Evolutionary conservation across 2,888 invertebrate genomes (phyloP).

Genomic region (Melikaiella ostensackeni): DNA sequence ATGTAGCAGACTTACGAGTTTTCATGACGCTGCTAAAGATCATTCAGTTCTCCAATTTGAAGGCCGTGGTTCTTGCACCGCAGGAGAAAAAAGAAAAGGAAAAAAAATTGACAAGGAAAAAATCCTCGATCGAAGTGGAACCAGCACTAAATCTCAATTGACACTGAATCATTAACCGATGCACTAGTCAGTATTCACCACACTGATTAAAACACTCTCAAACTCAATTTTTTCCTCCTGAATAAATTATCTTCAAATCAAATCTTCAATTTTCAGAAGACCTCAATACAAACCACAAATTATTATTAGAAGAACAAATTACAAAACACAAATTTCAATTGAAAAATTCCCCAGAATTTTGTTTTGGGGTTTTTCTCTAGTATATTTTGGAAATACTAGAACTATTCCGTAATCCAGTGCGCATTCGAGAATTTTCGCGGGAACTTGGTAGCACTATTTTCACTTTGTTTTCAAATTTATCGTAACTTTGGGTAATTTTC

Average conservation of each 20-base stretch:
- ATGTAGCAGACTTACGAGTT: conserved; percentile 12
- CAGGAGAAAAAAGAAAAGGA: not conserved
- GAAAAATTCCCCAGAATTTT: not conserved
- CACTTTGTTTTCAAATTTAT: conserved; percentile 5
- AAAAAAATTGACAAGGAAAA: not conserved
- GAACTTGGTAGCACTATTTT: conserved; percentile 44
- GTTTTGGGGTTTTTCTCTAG: not conserved
- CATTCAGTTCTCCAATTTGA: conserved; percentile 10
- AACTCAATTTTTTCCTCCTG: not conserved
- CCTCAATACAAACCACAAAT: not conserved
- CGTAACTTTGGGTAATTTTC: not conserved
- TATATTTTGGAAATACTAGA: not conserved
- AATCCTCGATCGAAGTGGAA: not conserved
- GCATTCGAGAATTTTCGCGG: conserved; percentile 41
- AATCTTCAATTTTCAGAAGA: not conserved
- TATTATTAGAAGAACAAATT: not conserved
- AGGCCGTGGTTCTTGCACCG: conserved; percentile 11
- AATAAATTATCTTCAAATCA: not conserved
- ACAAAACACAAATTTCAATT: not conserved
- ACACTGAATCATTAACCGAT: not conserved
- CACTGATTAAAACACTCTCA: not conserved
- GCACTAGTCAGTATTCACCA: not conserved
- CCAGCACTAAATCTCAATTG: not conserved
- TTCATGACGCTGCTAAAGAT: conserved; percentile 37
- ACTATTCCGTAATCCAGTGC: conserved; percentile 4